Base-by-base conservation (phyloP, 2,888 invertebrate genomes). In the Sympetrum striolatum region DNA sequence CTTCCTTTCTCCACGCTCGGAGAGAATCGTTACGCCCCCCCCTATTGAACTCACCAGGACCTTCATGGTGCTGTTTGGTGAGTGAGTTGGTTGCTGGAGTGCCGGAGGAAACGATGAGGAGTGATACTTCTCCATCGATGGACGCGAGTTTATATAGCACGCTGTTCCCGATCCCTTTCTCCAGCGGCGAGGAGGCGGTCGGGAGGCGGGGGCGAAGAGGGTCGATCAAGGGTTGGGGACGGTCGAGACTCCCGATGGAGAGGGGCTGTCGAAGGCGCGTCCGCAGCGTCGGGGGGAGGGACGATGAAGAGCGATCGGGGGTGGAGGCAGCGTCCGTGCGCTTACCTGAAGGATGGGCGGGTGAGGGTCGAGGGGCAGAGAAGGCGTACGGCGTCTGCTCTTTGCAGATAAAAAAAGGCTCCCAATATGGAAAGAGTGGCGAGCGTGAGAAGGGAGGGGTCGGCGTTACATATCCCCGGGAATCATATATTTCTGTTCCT, bases 51-150 rank as follows among this genome's bases (percentile, higher is more conserved):
- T 86, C 86, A 86, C 86, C 86, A 86, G 60, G 60, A 86, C 86
- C 86, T 86, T 86, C 86, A 86, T 86, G 86, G 86, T 86, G 82
- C 48, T n/a, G 81, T 25, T 53, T 81, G 31, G 58, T 82, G 82
- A 58, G n/a, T 82, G 31, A 10, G 82, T 5, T 58, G 82, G 82
- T 58, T 58, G 64, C 37, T 60, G n/a, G 60, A 60, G 39, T 60
- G 22, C 60, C 18, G 35, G 60, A 86, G n/a, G 86, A 86, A 60
- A 64, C 86, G 18, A 37, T 86, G 25, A 35, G 64, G 86, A 86
- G 60, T 86, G 86, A 86, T 86, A 86, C 37, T 86, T 58, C 37
- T 58, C 58, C 86, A 86, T 86, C 86, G 4, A n/a, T 14, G 60
- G 12, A 22, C 60, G 60, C 37, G 60, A 86, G 37, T 60, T 58